These are phyloP conservation scores for Callyntrura guangdongensis DNA, from an alignment of 2,888 invertebrate genomes.

Conservation along the genomic window DNA sequence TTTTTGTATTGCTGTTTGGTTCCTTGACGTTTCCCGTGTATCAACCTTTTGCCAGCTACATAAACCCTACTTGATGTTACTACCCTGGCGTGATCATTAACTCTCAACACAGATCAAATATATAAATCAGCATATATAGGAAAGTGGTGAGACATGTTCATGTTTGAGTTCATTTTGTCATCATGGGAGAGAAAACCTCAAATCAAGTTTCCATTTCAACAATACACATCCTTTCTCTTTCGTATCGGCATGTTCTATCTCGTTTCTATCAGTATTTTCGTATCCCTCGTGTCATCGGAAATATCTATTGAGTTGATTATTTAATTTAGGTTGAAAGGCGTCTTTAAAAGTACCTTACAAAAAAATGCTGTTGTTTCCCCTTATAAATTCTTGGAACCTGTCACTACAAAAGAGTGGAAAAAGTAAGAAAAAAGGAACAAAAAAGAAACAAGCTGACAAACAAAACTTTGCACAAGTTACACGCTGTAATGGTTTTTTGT, in stretches of 20 bases:
- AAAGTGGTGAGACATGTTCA: not conserved
- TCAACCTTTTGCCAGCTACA: not conserved
- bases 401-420: not conserved
- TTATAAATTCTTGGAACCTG: slow-evolving; percentile 1
- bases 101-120: not conserved
- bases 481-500: slow-evolving; percentile 21
- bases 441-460: not conserved
- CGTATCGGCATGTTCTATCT: not conserved
- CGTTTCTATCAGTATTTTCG: too few relatives aligned
- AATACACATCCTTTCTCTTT: not conserved
- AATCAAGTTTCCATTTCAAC: not conserved
- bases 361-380: not conserved
- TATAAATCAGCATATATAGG: not conserved
- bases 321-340: slow-evolving; percentile 3
- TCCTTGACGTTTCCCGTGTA: not conserved
- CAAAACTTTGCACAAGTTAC: slow-evolving; percentile 36
- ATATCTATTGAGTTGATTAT: slow-evolving; percentile 29
- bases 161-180: not conserved
- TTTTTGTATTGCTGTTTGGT: not conserved
- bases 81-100: not conserved
- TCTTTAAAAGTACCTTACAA: slow-evolving; percentile 29
- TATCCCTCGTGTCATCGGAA: not conserved
- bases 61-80: not conserved
- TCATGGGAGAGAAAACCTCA: not conserved
- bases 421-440: not conserved